Conservation (phyloP, 2,113 vertebrate species). For the Serilophus lunatus region DNA sequence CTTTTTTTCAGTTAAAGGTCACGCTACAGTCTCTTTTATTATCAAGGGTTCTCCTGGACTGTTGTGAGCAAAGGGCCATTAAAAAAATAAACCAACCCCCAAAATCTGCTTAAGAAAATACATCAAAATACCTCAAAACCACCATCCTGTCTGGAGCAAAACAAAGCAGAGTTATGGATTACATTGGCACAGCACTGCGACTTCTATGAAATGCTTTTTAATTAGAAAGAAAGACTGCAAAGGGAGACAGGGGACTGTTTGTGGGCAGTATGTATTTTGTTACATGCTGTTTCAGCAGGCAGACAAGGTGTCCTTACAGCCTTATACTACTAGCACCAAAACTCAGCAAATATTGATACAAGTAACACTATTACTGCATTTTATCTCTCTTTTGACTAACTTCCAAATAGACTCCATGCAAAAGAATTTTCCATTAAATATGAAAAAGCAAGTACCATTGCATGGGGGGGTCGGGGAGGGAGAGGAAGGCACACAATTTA, state of each 20-base stretch:
- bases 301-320: constrained; percentile 9
- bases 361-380: neutral
- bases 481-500: neutral
- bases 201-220: constrained; percentile 53
- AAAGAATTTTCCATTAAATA: neutral
- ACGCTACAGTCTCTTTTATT: neutral
- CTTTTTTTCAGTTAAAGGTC: neutral
- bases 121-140: neutral
- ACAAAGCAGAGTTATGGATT: constrained; percentile 26
- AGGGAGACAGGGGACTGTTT: neutral
- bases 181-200: neutral
- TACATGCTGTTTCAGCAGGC: constrained; percentile 34
- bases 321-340: neutral
- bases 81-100: neutral
- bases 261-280: neutral
- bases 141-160: neutral
- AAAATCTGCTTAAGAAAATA: neutral
- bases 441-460: neutral
- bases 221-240: constrained; percentile 25
- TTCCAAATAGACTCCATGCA: neutral
- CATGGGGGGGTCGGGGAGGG: no score
- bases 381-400: neutral
- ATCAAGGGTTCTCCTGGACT: neutral
- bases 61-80: neutral
- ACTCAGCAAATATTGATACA: neutral